These are phyloP conservation scores for Pterois miles DNA, from an alignment of 2,797 vertebrate species.

Conservation along the genomic window DNA sequence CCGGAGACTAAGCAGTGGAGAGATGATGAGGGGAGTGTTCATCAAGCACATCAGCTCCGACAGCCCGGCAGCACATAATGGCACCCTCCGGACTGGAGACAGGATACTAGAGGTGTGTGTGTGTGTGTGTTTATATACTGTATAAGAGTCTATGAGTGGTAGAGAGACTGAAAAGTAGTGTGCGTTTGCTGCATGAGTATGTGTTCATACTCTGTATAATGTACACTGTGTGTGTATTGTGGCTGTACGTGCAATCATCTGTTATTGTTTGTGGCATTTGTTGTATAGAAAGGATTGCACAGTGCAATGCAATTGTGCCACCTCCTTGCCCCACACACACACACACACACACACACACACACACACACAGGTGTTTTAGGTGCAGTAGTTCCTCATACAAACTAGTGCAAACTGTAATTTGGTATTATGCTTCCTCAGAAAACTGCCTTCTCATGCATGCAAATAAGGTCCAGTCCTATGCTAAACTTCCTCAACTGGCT, in stretches of 20 bases:
- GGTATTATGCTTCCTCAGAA: too few relatives aligned
- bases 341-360: too few relatives aligned
- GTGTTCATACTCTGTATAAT: not conserved
- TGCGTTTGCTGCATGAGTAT: not conserved
- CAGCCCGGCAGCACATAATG: conserved; percentile 92
- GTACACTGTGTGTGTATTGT: not conserved
- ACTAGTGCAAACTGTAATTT: not conserved
- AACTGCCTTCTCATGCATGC: too few relatives aligned
- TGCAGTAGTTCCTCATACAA: not conserved
- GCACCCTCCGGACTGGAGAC: conserved; percentile 92
- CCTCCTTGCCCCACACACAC: not conserved
- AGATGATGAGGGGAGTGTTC: conserved; percentile 97
- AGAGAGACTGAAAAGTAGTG: not conserved
- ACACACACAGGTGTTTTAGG: not conserved
- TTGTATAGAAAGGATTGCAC: not conserved
- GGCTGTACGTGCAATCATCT: not conserved
- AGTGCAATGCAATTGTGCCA: conserved; percentile 1
- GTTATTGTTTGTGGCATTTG: not conserved
- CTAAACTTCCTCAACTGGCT: too few relatives aligned
- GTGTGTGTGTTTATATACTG: not conserved
- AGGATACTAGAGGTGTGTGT: conserved; percentile 90
- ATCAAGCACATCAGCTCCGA: conserved; percentile 95
- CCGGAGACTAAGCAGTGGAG: conserved; percentile 91
- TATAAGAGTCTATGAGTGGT: conserved; percentile 1
- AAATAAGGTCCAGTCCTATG: too few relatives aligned